A percentile compares a stretch with the other conserved stretches of the same genome.
Evolutionary conservation across 1,140 invertebrate genomes (phyloP).

Genomic region (Melipona quadrifasciata): DNA sequence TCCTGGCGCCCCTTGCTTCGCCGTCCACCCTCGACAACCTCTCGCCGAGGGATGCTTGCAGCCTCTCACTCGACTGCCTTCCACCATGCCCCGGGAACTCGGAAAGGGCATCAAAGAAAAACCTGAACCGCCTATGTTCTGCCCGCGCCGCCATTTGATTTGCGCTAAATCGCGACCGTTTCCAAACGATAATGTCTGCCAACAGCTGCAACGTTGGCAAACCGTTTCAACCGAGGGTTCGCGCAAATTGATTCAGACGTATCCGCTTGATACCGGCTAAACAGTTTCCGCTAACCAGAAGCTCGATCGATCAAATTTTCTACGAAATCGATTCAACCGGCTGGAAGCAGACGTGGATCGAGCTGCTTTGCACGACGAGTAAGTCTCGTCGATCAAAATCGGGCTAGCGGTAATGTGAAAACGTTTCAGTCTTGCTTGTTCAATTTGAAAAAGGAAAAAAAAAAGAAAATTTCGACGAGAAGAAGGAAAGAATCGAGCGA

Average conservation of each 20-base stretch:
- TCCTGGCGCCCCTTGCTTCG: constrained; percentile 45
- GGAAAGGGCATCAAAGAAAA: constrained; percentile 72
- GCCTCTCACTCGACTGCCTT: constrained; percentile 68
- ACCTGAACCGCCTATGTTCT: constrained; percentile 55
- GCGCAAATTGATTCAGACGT: constrained; percentile 28
- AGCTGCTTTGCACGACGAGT: too few relatives aligned
- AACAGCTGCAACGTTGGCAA: constrained; percentile 56
- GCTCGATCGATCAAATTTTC: constrained; percentile 39
- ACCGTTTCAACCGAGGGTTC: constrained; percentile 46
- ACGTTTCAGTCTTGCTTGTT: neutral
- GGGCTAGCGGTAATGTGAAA: too few relatives aligned
- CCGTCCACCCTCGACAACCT: constrained; percentile 11
- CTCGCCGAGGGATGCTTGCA: constrained; percentile 57
- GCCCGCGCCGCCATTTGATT: constrained; percentile 64
- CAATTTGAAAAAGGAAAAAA: neutral
- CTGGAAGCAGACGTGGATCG: neutral
- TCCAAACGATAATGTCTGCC: constrained; percentile 63
- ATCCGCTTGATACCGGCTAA: constrained; percentile 16
- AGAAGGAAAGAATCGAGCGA: neutral
- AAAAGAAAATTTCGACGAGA: neutral
- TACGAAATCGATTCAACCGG: constrained; percentile 21
- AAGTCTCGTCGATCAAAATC: too few relatives aligned
- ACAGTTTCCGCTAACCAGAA: constrained; percentile 15
- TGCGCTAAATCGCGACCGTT: constrained; percentile 60
- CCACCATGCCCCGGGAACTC: constrained; percentile 55